A percentile compares a stretch with the other conserved stretches of the same genome.
Evolutionary conservation across 2,797 vertebrate genomes (phyloP).

Genomic region (Brachymystax lenok): DNA sequence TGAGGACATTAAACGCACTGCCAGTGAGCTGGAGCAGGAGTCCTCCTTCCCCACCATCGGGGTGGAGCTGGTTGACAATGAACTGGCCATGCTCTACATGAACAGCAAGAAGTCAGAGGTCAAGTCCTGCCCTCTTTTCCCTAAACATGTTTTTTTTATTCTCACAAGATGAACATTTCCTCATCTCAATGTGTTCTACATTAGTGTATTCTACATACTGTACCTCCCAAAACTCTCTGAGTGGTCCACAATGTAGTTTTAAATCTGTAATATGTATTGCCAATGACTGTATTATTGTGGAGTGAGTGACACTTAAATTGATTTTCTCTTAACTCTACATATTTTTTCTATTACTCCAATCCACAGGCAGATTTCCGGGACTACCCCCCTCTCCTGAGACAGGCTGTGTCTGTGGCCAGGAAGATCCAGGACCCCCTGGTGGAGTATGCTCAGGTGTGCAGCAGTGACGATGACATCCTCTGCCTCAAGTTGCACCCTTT

Average conservation of each 20-base stretch:
- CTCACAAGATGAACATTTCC: not conserved
- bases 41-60: slow-evolving; percentile 85
- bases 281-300: not conserved
- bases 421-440: slow-evolving; percentile 88
- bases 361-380: slow-evolving; percentile 85
- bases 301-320: not conserved
- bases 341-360: not conserved
- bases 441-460: slow-evolving; percentile 89
- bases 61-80: slow-evolving; percentile 88
- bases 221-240: not conserved
- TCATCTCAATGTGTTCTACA: not conserved
- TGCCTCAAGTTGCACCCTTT: slow-evolving; percentile 89
- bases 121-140: slow-evolving; percentile 11
- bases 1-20: slow-evolving; percentile 88
- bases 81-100: slow-evolving; percentile 87
- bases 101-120: slow-evolving; percentile 93
- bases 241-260: not conserved
- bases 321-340: too few species aligned
- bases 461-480: slow-evolving; percentile 87
- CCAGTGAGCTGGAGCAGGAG: slow-evolving; percentile 88
- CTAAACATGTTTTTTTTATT: not conserved
- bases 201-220: not conserved
- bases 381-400: slow-evolving; percentile 86
- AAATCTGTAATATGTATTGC: not conserved
- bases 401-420: slow-evolving; percentile 86